Percentiles rank a stretch among this genome's conserved stretches.
Evolutionary conservation across 2,888 invertebrate genomes (phyloP).

Genomic region (Spodoptera littoralis): DNA sequence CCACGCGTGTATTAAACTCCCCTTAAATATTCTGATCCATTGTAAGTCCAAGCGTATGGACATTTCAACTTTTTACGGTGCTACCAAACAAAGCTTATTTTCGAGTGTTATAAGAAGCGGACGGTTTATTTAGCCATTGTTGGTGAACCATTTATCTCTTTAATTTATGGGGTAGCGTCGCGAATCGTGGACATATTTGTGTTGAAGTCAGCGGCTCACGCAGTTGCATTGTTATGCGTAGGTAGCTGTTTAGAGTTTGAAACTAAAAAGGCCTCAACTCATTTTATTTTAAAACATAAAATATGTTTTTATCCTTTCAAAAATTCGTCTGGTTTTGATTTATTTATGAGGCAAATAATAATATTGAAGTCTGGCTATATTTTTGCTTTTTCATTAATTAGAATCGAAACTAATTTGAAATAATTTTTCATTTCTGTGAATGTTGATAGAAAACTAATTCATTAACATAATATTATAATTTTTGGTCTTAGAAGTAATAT

Average conservation of each 20-base stretch:
- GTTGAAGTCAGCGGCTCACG: slow-evolving; percentile 66
- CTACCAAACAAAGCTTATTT: slow-evolving; percentile 81
- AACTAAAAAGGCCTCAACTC: slow-evolving; percentile 23
- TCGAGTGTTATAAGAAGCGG: slow-evolving; percentile 82
- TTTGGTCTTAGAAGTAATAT: not conserved
- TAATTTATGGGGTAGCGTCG: slow-evolving; percentile 85
- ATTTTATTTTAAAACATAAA: slow-evolving; percentile 17
- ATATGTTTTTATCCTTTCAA: slow-evolving; percentile 1
- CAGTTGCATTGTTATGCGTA: slow-evolving; percentile 70
- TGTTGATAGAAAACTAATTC: slow-evolving; percentile 8
- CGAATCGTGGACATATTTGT: slow-evolving; percentile 84
- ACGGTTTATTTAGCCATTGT: slow-evolving; percentile 87
- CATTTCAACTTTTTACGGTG: slow-evolving; percentile 82
- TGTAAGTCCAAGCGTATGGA: slow-evolving; percentile 74
- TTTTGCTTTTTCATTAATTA: slow-evolving; percentile 24
- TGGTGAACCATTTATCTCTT: slow-evolving; percentile 85
- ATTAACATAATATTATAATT: not conserved
- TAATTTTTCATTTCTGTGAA: slow-evolving; percentile 19
- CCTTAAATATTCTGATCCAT: slow-evolving; percentile 77
- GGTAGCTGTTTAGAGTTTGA: slow-evolving; percentile 49
- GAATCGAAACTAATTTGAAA: slow-evolving; percentile 15
- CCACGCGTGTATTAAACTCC: slow-evolving; percentile 70
- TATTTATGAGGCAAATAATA: slow-evolving; percentile 21
- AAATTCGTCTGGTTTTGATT: slow-evolving; percentile 16
- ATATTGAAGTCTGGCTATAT: slow-evolving; percentile 3